Evolutionary conservation across 2,888 invertebrate genomes (phyloP), one percentile per base, ranked within the genome.

Genomic region (Nasonovia ribisnigri): DNA sequence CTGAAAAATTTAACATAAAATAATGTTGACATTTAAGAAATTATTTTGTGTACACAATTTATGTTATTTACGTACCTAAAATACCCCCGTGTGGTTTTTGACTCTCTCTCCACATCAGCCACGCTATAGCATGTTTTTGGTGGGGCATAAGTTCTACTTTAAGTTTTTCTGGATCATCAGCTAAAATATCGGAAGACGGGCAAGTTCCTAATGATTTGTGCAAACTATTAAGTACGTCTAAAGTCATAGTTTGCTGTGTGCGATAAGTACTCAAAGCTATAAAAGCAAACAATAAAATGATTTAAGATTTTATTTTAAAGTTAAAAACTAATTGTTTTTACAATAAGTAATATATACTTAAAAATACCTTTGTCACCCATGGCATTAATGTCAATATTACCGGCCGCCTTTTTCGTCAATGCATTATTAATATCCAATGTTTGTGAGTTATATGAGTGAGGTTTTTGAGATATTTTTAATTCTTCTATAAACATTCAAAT

Each of bases 61-160:
- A n/a, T 43, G 57, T 46, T 77, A 26, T 77, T 90, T 90, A 95
- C 95, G 96, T 96, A 97, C 98, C 98, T 91, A 99, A 96, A 95
- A 99, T 98, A 29, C 99, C 99, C 1, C 99, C 98, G 67, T 97
- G 96, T 0, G 98, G 98, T 92, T 97, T 97, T 95, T 98, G 98
- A n/a, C 96, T 96, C 96, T 99, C 99, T 43, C 99, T 96, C 98
- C 99, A 99, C 43, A 96, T 95, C 95, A 99, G 96, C 99, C 99
- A 99, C 26, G 97, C 97, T 0, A 99, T 96, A 0, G 98, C 99
- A 95, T 98, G 97, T 95, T 97, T 96, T 96, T 99, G 99, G 96
- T 99, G 98, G 24, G 96, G 96, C 97, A 98, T 97, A 8, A 99
- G 96, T 20, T 96, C 94, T 0, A 98, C 96, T 95, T 96, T 96